phyloP scores from a whole-genome alignment of 2,888 invertebrate genomes.

The Chaetogeoica ovagalla region DNA sequence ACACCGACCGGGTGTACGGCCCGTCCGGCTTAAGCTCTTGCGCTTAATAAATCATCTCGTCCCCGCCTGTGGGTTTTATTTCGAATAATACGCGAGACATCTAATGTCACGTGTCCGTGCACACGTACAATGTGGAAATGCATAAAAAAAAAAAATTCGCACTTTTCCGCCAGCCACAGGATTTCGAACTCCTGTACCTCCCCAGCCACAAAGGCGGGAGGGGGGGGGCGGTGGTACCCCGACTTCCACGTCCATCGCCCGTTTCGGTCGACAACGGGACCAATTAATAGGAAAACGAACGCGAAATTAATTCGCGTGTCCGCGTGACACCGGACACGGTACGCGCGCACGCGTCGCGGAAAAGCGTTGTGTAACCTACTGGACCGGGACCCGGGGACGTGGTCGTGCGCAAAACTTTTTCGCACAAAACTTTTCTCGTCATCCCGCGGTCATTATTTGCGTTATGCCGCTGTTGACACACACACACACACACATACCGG shows the following conservation, averaged over 20 bases:
- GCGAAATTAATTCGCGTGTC: no score
- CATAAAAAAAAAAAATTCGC: constrained; percentile 12
- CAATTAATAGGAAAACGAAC: not conserved
- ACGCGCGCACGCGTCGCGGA: no score
- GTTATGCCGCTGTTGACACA: no score
- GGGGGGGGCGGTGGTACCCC: no score
- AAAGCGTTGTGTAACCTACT: no score
- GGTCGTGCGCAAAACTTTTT: constrained; percentile 25
- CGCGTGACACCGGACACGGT: not conserved
- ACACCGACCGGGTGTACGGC: not conserved
- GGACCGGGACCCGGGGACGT: no score
- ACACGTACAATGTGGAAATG: not conserved
- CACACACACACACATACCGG: no score
- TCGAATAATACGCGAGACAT: not conserved
- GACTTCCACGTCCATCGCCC: no score
- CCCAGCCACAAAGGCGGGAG: no score
- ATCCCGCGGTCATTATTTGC: constrained; percentile 34
- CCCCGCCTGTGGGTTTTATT: not conserved
- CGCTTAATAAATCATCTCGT: constrained; percentile 32
- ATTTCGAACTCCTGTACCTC: not conserved
- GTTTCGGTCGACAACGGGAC: not conserved
- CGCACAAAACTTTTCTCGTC: constrained; percentile 31
- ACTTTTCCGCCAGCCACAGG: not conserved
- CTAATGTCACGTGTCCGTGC: not conserved
- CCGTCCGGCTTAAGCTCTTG: not conserved